Base-by-base conservation (phyloP, 2,888 invertebrate genomes). In the Drosophila peninsularis region DNA sequence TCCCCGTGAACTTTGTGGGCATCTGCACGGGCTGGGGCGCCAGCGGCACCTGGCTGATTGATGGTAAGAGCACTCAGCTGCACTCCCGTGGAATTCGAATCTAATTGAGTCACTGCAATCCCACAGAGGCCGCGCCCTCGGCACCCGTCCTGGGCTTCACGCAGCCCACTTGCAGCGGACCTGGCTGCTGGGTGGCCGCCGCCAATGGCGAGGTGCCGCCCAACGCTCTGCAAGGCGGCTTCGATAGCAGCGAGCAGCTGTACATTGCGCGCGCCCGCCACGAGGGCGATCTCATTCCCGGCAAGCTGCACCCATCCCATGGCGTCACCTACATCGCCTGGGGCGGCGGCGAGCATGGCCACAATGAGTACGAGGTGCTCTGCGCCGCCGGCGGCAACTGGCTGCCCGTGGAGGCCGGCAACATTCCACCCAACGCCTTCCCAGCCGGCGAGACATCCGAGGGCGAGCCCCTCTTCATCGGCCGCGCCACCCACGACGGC, bases 21-120 rank as follows among this genome's bases (percentile, higher is more conserved):
- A 94, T 97, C 34, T 96, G 96, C 93, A 97, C 97, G 49, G 97
- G 97, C 53, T 97, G 97, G 96, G 97, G 97, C 19, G 96, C 97
- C 13, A 93, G 93, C 58, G 97, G 97, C 37, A 94, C 95, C 44
- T 97, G 97, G 97, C 93, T 96, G 75, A 94, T 97, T 82, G 96
- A 96, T 93, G 95, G 96, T 96, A 93, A 85, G 88, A 1, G 6
- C 10, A 1, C 10, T n/a, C 5, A 27, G 5, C n/a, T 1, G 5
- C 13, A 13, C 4, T 7, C 5, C 11, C 17, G 3, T 30, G 10
- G n/a, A 4, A n/a, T n/a, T 41, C n/a, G 1, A 27, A 4, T 24
- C 10, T 5, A 27, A 44, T 27, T 10, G 3, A 2, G n/a, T 9
- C 21, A 9, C 32, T 30, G 4, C 44, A 6, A 11, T n/a, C 37